Conservation (phyloP, 2,888 invertebrate genomes). For the Proisotoma minuta region DNA sequence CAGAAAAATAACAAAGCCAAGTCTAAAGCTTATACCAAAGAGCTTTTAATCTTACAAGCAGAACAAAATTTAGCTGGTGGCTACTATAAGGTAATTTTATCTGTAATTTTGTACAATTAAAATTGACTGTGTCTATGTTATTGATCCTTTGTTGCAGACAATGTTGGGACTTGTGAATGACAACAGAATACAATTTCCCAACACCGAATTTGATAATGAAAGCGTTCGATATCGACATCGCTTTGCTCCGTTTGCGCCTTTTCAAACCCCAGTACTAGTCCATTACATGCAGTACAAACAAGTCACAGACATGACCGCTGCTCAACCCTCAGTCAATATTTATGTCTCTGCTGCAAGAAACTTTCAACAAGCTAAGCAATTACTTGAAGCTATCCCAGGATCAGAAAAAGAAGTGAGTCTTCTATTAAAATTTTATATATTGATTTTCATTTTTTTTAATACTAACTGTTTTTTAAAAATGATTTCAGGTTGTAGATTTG, state of each 20-base stretch:
- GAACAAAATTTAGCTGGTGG: slow-evolving; percentile 92
- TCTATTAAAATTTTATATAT: background rate
- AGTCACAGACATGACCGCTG: slow-evolving; percentile 43
- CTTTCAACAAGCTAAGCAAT: slow-evolving; percentile 82
- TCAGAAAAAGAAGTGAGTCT: slow-evolving; percentile 69
- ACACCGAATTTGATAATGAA: slow-evolving; percentile 86
- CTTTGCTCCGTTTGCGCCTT: slow-evolving; percentile 79
- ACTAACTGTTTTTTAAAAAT: slow-evolving; percentile 50
- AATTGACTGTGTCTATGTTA: background rate
- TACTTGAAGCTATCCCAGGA: slow-evolving; percentile 73
- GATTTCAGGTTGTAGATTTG: slow-evolving; percentile 68
- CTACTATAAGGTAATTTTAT: slow-evolving; percentile 71
- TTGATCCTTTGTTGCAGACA: slow-evolving; percentile 58
- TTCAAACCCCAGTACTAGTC: slow-evolving; percentile 84
- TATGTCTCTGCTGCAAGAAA: slow-evolving; percentile 83
- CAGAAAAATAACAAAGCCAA: slow-evolving; percentile 62
- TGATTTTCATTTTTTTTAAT: background rate
- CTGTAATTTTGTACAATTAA: background rate
- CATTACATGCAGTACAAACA: slow-evolving; percentile 84
- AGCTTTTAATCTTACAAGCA: slow-evolving; percentile 84
- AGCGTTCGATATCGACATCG: slow-evolving; percentile 91
- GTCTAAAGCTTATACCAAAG: slow-evolving; percentile 69
- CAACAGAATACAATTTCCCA: slow-evolving; percentile 75
- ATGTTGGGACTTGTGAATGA: slow-evolving; percentile 82
- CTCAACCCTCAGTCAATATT: slow-evolving; percentile 50